These are phyloP conservation scores for Episyrphus balteatus DNA, from an alignment of 1,140 invertebrate species.

Conservation along the genomic window DNA sequence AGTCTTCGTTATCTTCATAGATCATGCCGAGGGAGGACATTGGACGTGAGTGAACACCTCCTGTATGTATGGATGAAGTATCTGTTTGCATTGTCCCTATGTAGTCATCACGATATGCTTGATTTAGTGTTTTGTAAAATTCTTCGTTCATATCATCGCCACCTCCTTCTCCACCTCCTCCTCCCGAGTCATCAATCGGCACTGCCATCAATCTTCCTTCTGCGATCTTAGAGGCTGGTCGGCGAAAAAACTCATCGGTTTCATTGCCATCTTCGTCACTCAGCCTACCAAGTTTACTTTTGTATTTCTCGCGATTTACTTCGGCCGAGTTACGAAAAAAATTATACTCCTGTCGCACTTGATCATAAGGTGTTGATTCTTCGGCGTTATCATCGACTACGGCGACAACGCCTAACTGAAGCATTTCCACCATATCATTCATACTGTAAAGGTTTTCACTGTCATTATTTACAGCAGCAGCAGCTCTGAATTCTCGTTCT, in stretches of 20 bases:
- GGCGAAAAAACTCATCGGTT: constrained; percentile 25
- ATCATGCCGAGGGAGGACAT: constrained; percentile 53
- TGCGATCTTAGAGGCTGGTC: constrained; percentile 20
- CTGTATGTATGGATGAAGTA: constrained; percentile 9
- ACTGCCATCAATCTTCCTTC: constrained; percentile 16
- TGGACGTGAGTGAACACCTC: neutral
- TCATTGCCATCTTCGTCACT: constrained; percentile 13
- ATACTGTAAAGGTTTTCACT: too few species aligned
- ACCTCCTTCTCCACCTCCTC: constrained; percentile 6
- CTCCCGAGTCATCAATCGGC: constrained; percentile 28
- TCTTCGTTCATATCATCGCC: constrained; percentile 72
- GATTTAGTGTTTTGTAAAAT: constrained; percentile 79
- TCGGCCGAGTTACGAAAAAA: neutral
- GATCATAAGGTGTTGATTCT: too few species aligned
- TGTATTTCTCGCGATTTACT: neutral
- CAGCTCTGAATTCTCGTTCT: too few species aligned
- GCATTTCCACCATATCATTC: too few species aligned
- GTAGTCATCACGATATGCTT: constrained; percentile 68
- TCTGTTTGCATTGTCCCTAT: neutral
- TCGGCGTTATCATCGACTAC: too few species aligned
- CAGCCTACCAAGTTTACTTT: neutral
- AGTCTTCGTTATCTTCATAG: constrained; percentile 50
- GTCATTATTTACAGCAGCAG: too few species aligned
- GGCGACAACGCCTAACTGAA: too few species aligned
- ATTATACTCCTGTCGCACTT: too few species aligned